Base-by-base conservation (phyloP, 1,140 invertebrate genomes). In the Pogonomyrmex barbatus region DNA sequence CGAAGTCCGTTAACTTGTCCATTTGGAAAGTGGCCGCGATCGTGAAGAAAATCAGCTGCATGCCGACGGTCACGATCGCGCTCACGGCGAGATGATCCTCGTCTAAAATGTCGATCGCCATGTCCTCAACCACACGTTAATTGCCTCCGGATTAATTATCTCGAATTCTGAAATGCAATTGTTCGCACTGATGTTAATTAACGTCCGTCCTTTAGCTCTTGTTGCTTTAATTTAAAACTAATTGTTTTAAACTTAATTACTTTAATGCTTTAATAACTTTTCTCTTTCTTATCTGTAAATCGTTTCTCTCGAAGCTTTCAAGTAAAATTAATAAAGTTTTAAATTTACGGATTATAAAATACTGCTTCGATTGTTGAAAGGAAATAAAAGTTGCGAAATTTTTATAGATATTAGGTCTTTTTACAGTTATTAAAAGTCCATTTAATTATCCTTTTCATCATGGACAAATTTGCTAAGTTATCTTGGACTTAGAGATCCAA, bases 1-100 rank as follows among this genome's bases (percentile, higher is more conserved):
- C 98, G 95, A 99, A 98, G 94, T 99, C 98, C 0, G 98, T 98
- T 17, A 99, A 94, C 96, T 98, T 98, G 92, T 99, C 98, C 95
- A 97, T 96, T 94, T 98, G 97, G 91, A 98, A 98, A 58, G 97
- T 96, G 10, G 97, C 97, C 45, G 98, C 98, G 82, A 98, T 96
- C 24, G 96, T 95, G 94, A 98, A 99, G 95, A 98, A 99, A 56
- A 98, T 96, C 60, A 98, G 95, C 94, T 99, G 98, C 97, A 99
- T 97, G 4, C 95, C 96, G 60, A 98, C 96, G 6, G 98, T 98
- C 9, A 98, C 97, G 92, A 98, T 98, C 17, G 97, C 98, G 95
- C 98, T 98, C 68, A 98, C 97, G 63, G 97, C 97, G 91, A 98
- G 96, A 93, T 99, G 98, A 95, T 98, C 97, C 86, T 97, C 96